A percentile compares a stretch with the other conserved stretches of the same genome.
These are phyloP conservation scores for Oeneis ivallda DNA, from an alignment of 2,888 invertebrate genomes.

Conservation along the genomic window DNA sequence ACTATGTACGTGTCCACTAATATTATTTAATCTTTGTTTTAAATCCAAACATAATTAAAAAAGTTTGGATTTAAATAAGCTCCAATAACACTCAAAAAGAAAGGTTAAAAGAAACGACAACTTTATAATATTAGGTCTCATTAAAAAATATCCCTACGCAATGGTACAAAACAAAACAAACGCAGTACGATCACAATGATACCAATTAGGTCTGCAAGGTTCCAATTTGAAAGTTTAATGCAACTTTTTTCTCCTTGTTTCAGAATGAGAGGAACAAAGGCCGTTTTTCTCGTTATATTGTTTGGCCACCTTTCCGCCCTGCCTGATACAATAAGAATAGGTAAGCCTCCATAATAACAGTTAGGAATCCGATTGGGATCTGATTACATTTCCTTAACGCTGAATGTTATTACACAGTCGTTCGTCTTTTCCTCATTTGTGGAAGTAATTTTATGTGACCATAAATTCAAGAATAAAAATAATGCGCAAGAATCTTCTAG, in stretches of 20 bases:
- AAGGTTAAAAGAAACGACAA: too few relatives aligned
- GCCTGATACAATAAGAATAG: constrained; percentile 81
- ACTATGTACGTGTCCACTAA: too few relatives aligned
- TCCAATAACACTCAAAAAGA: too few relatives aligned
- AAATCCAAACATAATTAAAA: too few relatives aligned
- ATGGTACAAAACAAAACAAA: constrained; percentile 1
- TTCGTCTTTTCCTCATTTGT: neutral
- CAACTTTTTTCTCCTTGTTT: constrained; percentile 53
- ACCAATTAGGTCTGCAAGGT: constrained; percentile 8
- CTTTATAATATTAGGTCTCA: too few relatives aligned
- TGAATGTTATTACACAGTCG: neutral
- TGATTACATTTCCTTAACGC: constrained; percentile 9
- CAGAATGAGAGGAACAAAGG: constrained; percentile 73
- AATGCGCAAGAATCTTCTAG: neutral
- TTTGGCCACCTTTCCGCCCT: constrained; percentile 75
- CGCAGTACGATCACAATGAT: neutral
- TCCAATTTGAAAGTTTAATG: constrained; percentile 22
- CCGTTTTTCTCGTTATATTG: constrained; percentile 70
- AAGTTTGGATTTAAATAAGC: too few relatives aligned
- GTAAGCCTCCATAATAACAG: constrained; percentile 53
- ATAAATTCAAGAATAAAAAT: neutral
- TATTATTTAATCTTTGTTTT: too few relatives aligned
- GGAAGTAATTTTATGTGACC: neutral
- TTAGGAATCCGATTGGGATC: constrained; percentile 8
- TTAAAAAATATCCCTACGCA: too few relatives aligned